Percentiles rank a stretch among this genome's conserved stretches.
Conservation (phyloP, 2,113 vertebrate genomes). For the Nyctereutes procyonoides region DNA sequence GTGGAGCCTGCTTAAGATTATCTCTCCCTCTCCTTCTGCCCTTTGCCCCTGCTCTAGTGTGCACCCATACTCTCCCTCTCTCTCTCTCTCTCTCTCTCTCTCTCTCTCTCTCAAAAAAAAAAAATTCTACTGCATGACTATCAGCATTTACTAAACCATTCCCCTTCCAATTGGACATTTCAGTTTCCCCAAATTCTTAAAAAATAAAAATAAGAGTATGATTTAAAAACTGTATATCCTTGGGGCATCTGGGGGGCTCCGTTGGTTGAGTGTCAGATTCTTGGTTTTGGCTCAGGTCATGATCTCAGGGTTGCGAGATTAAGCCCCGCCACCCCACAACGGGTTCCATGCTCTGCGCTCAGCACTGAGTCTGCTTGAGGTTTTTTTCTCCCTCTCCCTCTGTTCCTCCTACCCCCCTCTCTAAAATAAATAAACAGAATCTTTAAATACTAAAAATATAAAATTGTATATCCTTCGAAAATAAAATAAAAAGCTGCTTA, state of each 20-base stretch:
- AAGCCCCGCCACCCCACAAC: fast-evolving
- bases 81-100: no score
- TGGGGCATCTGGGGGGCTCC: neutral
- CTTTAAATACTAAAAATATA: neutral
- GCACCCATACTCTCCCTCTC: no score
- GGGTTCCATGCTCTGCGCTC: neutral
- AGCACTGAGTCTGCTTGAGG: neutral
- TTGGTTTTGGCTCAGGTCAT: neutral
- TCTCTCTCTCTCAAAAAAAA: no score
- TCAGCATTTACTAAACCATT: no score
- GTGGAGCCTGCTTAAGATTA: no score
- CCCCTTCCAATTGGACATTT: no score
- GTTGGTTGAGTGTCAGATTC: neutral
- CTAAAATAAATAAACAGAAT: neutral
- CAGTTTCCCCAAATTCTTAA: no score
- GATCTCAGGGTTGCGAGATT: neutral
- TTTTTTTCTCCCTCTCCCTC: neutral
- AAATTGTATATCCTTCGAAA: neutral
- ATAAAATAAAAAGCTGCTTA: constrained; percentile 85
- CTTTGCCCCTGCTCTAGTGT: no score
- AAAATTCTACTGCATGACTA: no score
- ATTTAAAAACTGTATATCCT: no score
- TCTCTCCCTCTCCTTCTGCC: no score
- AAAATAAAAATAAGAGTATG: no score
- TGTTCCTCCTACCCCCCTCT: neutral